Evolutionary conservation across 2,113 vertebrate species (phyloP), one percentile per base, ranked within the genome.

Genomic region (Elephantulus edwardii): DNA sequence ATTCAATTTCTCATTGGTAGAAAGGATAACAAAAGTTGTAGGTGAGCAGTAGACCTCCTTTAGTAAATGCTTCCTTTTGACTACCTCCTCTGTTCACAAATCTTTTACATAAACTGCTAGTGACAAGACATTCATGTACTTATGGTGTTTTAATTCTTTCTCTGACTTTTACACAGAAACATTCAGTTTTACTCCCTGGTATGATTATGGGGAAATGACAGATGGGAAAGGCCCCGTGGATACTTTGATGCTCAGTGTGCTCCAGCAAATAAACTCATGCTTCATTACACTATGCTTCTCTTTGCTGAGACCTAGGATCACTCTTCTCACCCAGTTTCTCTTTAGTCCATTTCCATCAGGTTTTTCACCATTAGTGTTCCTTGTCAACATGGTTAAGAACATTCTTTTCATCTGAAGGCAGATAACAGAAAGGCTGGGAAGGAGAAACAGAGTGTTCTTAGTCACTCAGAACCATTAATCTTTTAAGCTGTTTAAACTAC

Each of bases 31-130:
- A 28, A 89, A 91, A 89, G 66, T 60, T 84, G 4, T 82, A 52
- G 40, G 70, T 88, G 66, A 88, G 52, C 24, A 91, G 71, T 91
- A 76, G 76, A 60, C 30, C n/a, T 84, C 52, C 71, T 87, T 78
- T 87, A 74, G 84, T n/a, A 76, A 58, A 54, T 50, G 6, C 50
- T 76, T 44, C 46, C 70, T 54, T 11, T 64, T 64, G 42, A 38
- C 44, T 48, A 3, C 46, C 19, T 90, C 92, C 48, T 86, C 26
- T 28, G 19, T 40, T 38, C 10, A 64, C n/a, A 89, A 26, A 33
- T 77, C 19, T 75, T 83, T 76, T 40, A 62, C 16, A 44, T 80
- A 70, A 76, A 50, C 46, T 28, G 46, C 52, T 91, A 70, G 68
- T 64, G 54, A 70, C 60, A 70, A 48, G 81, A 52, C 16, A 66